Base-by-base conservation (phyloP, 2,113 vertebrate genomes). In the Paracanthobrama guichenoti region DNA sequence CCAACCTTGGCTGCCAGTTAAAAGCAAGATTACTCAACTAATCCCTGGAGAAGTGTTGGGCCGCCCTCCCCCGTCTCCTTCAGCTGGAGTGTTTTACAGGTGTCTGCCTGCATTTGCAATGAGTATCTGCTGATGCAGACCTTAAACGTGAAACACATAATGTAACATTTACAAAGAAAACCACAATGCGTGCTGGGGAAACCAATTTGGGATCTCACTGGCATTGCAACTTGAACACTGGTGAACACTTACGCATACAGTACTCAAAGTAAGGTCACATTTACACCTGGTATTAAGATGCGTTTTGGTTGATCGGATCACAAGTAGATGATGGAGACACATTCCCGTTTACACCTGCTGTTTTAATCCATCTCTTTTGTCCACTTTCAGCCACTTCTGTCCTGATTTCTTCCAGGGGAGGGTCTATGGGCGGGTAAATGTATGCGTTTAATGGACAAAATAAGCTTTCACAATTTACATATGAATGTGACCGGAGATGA, bases 1-100 rank as follows among this genome's bases (percentile, higher is more conserved):
- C 88, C 88, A 91, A 89, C 88, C 90, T 84, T 82, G 88, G 87
- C 84, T 80, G 76, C 86, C 48, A 20, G n/a, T 74, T 48, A 82
- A 83, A 83, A 88, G 78, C 82, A 83, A 89, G 88, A 91, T 91
- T 90, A 93, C 60, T 66, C 50, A 39, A 64, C 79, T 60, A 87
- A 53, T 76, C 86, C 78, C 88, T 81, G 62, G 39, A 88, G 88
- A 90, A 57, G 87, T 88, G 87, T 85, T 24, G 35, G 60, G 39
- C 83, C 86, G 78, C 78, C 84, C 74, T 84, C 77, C 31, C 35
- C 64, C 20, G 14, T 55, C 42, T 79, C 14, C 80, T 42, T 53
- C 42, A 44, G 24, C 59, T 44, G 35, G 35, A 71, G 67, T 60
- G 16, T 66, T 77, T 60, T 28, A 35, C 74, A 76, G 74, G 74